phyloP scores from a whole-genome alignment of 2,113 vertebrate species.

The Hyaena hyaena region DNA sequence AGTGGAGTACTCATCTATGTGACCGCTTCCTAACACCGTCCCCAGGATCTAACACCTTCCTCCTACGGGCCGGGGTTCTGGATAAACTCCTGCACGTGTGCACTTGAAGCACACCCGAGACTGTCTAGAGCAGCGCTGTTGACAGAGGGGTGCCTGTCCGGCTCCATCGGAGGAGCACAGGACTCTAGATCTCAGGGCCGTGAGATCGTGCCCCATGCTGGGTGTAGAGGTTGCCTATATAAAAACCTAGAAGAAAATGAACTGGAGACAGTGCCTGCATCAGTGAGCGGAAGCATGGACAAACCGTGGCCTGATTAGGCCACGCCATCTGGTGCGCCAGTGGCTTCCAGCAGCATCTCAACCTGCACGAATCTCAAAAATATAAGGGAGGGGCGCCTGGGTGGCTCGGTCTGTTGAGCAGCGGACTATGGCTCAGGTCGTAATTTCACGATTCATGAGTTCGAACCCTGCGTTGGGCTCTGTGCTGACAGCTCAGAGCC shows the following conservation, averaged over 20 bases:
- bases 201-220: background rate
- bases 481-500: too few species aligned
- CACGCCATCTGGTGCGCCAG: fast-evolving
- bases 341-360: background rate
- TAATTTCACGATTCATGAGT: too few species aligned
- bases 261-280: too few species aligned
- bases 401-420: too few species aligned
- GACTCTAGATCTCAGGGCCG: background rate
- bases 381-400: too few species aligned
- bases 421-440: too few species aligned
- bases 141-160: background rate
- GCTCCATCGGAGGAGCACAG: background rate
- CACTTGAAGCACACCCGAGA: background rate
- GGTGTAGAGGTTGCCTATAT: background rate
- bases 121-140: fast-evolving
- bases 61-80: background rate
- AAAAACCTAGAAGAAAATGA: background rate
- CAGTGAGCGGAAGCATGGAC: fast-evolving
- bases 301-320: background rate
- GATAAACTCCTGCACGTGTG: background rate
- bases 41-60: fast-evolving
- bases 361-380: background rate
- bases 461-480: too few species aligned
- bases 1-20: fast-evolving
- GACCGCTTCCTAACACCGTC: background rate